Evolutionary conservation across 2,797 vertebrate genomes (phyloP), one percentile per base, ranked within the genome.

Genomic region (Salarias fasciatus): DNA sequence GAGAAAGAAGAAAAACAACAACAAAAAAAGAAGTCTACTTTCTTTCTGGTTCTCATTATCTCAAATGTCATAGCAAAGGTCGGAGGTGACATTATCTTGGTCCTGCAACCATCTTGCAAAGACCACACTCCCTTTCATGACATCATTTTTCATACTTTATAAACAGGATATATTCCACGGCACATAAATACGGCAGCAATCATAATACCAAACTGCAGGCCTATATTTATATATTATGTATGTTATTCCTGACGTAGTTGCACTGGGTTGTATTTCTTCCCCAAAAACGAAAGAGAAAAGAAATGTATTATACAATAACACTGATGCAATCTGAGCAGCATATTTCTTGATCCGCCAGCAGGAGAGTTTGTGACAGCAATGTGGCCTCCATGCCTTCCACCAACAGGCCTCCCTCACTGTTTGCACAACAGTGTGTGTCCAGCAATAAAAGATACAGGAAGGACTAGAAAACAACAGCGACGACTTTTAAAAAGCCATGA

Each of bases 291-390:
- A 44, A 11, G 40, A 1, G 79, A 86, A 85, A 80, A 66, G 58
- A 54, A 66, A 79, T 29, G 37, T 86, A 86, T 86, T 85, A 90
- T 89, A 80, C 82, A 86, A 70, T 55, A 80, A 81, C n/a, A 46
- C 75, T 87, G 82, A 88, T 86, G 79, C 72, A 87, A 84, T 89
- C 89, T 87, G 68, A 63, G 69, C 28, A 57, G 74, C 54, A 84
- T 88, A 85, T 88, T 90, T 86, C 79, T 82, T 88, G 86, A 77
- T 66, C 63, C 83, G 86, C 90, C 87, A 75, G 89, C 72, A 76
- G 78, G 52, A 48, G 58, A 43, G 59, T 69, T 62, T 51, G 56
- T 9, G 13, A 75, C 69, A 74, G 77, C 62, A 68, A 18, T 44
- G 45, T 76, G 60, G 45, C 55, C 46, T 63, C 66, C 50, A 10